Base-by-base conservation (phyloP, 2,888 invertebrate genomes). In the Agrochola lota region DNA sequence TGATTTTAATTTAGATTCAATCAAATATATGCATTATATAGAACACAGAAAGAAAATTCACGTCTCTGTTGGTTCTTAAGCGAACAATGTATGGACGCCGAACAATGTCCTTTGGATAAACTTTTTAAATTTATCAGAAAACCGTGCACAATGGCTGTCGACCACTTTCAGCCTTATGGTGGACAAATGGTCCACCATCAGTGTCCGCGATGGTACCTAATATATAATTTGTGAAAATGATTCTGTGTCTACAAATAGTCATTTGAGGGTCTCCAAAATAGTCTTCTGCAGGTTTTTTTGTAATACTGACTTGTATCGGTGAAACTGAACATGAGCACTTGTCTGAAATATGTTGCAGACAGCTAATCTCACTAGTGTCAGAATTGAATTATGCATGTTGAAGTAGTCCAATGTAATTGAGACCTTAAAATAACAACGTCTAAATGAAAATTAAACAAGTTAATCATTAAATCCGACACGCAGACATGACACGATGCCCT, bases 401-500 rank as follows among this genome's bases (percentile, higher is more conserved):
- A 35, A 11, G 52, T 23, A 15, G 15, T 20, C 23, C 12, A 68
- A 60, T 43, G 59, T 43, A 83, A 82, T 69, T 26, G 23, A 77
- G 17, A 52, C 43, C n/a, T 69, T 49, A 63, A 63, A 64, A 74
- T 70, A 80, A 78, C 20, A 86, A 70, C 52, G 49, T 75, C 67
- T 64, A 71, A 87, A 74, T 12, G 9, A 62, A 74, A 80, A 69
- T 78, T 74, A 67, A 81, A 84, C 72, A 64, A 77, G 35, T 77
- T 66, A 78, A 87, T 81, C 23, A 87, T 78, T 75, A 62, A 84
- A 84, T 62, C 75, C 57, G 43, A 79, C 77, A 67, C 70, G 66
- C 78, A 78, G 89, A 90, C 85, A 86, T 87, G 83, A 91, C 90
- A 84, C 71, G 77, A 82, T 91, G 92, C 91, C 92, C 93, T 94